These are phyloP conservation scores for Suncus etruscus DNA, from an alignment of 2,113 vertebrate genomes.

Conservation along the genomic window DNA sequence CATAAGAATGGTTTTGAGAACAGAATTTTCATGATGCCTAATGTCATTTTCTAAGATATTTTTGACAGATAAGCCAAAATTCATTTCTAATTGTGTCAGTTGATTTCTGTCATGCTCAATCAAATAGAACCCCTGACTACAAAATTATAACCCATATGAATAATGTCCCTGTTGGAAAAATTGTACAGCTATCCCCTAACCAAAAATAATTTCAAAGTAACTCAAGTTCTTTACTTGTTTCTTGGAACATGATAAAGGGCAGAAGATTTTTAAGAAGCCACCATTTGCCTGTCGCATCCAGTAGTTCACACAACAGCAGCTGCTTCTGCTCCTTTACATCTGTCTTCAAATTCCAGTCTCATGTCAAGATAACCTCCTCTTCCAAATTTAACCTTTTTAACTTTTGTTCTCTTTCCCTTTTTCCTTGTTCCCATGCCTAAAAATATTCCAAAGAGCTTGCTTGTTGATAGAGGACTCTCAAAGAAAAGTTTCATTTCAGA, in stretches of 20 bases:
- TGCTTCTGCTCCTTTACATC: conserved; percentile 68
- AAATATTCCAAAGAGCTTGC: conserved; percentile 5
- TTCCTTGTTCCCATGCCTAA: conserved; percentile 36
- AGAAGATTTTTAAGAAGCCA: background rate
- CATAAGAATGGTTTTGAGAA: background rate
- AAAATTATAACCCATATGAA: background rate
- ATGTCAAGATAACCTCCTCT: conserved; percentile 73
- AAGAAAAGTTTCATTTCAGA: background rate
- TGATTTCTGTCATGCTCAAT: conserved; percentile 47
- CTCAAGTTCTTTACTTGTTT: conserved; percentile 40
- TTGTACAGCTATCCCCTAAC: background rate
- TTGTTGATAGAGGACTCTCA: conserved; percentile 25
- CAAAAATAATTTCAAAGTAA: conserved; percentile 57
- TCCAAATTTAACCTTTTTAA: conserved; percentile 61
- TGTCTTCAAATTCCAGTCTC: conserved; percentile 65
- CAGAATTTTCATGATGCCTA: background rate
- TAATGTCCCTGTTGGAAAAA: background rate
- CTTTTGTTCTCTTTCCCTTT: conserved; percentile 71
- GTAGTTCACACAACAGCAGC: conserved; percentile 21
- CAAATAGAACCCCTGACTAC: background rate
- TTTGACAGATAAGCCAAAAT: background rate
- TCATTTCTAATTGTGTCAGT: conserved; percentile 3
- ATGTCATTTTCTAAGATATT: conserved; percentile 32
- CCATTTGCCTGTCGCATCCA: background rate
- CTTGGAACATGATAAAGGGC: background rate